A percentile compares a stretch with the other conserved stretches of the same genome.
phyloP scores from a whole-genome alignment of 1,140 invertebrate species.

The Drosophila bocki region DNA sequence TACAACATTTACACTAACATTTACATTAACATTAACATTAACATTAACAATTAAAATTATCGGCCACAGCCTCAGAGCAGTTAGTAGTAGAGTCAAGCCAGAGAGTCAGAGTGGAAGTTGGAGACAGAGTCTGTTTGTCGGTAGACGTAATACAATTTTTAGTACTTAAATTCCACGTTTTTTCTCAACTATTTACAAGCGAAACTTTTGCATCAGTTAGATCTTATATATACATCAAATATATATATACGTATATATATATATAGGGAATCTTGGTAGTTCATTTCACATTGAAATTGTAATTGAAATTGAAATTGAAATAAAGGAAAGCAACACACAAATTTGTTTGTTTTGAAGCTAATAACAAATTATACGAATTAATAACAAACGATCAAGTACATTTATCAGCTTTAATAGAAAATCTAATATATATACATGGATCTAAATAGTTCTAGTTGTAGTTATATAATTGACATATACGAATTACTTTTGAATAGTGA shows the following conservation, averaged over 20 bases:
- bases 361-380: constrained; percentile 76
- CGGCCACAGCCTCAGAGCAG: constrained; percentile 40
- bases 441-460: constrained; percentile 51
- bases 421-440: constrained; percentile 65
- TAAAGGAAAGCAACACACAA: constrained; percentile 20
- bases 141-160: constrained; percentile 42
- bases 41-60: constrained; percentile 9
- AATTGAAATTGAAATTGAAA: constrained; percentile 41
- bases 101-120: constrained; percentile 1
- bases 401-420: constrained; percentile 83
- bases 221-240: constrained; percentile 26
- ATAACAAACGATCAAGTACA: constrained; percentile 72
- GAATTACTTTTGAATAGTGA: constrained; percentile 58
- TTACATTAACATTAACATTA: constrained; percentile 16
- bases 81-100: constrained; percentile 14
- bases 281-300: constrained; percentile 82
- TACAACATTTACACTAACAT: constrained; percentile 30
- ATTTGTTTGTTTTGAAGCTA: constrained; percentile 35
- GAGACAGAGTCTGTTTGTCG: constrained; percentile 13
- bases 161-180: constrained; percentile 51
- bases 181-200: constrained; percentile 62
- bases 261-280: constrained; percentile 53
- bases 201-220: constrained; percentile 45
- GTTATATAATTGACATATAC: constrained; percentile 63
- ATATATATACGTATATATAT: constrained; percentile 17